Percentiles rank a stretch among this genome's conserved stretches.
Evolutionary conservation across 2,888 invertebrate genomes (phyloP).

Genomic region (Drosophila aldrichi): DNA sequence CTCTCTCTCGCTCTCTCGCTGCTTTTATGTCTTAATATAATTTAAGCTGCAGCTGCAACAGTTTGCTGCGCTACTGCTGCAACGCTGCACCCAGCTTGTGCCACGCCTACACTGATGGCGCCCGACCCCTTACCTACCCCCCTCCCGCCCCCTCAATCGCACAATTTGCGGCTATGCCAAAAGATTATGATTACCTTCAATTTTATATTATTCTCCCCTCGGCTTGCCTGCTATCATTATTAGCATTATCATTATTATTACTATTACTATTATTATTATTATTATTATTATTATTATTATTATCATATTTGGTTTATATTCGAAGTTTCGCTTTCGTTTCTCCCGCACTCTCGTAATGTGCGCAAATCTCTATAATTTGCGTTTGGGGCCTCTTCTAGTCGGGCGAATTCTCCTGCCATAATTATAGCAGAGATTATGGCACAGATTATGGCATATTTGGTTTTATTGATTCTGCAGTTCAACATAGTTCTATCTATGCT

Average conservation of each 20-base stretch:
- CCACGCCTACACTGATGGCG: neutral
- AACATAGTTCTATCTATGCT: neutral
- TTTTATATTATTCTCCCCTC: neutral
- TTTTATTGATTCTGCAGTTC: neutral
- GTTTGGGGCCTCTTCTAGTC: conserved; percentile 26
- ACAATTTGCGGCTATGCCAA: conserved; percentile 44
- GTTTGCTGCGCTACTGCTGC: conserved; percentile 47
- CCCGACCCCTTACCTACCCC: neutral
- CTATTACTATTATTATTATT: neutral
- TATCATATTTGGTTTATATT: neutral
- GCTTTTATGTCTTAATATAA: conserved; percentile 60
- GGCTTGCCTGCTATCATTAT: neutral
- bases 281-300: conserved; percentile 3
- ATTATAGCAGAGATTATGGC: conserved; percentile 48
- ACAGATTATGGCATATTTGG: conserved; percentile 27
- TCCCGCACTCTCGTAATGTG: conserved; percentile 50
- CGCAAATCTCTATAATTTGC: conserved; percentile 75
- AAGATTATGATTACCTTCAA: conserved; percentile 44
- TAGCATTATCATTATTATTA: neutral
- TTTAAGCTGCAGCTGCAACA: conserved; percentile 45
- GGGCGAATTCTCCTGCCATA: conserved; percentile 39
- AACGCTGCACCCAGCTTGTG: conserved; percentile 38
- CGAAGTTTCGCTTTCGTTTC: neutral
- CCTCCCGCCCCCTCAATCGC: neutral
- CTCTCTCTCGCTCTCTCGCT: neutral